Evolutionary conservation across 2,113 vertebrate genomes (phyloP).

Genomic region (Bungarus multicinctus): DNA sequence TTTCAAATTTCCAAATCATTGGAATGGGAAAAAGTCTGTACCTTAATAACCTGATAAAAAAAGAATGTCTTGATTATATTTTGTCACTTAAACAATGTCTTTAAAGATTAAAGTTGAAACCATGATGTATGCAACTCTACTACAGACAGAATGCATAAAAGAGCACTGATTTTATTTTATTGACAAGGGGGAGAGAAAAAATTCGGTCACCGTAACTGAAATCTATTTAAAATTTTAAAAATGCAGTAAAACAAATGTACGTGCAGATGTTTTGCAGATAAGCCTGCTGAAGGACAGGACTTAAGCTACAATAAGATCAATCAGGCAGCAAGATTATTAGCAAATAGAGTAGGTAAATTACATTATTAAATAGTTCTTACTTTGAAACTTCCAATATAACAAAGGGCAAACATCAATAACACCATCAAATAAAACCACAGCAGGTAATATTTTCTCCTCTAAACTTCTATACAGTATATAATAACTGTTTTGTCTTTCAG

Average conservation of each 20-base stretch:
- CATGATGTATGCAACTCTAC: neutral
- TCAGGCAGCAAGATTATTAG: conserved; percentile 78
- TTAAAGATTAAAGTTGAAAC: neutral
- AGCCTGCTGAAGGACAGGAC: conserved; percentile 80
- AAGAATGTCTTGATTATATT: neutral
- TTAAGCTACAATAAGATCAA: conserved; percentile 61
- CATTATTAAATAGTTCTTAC: conserved; percentile 75
- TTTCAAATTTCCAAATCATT: neutral
- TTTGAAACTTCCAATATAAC: conserved; percentile 79
- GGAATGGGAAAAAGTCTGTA: neutral
- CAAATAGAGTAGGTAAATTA: conserved; percentile 70
- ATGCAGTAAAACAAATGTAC: conserved; percentile 88
- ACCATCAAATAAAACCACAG: conserved; percentile 90
- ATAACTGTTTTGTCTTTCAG: conserved; percentile 83
- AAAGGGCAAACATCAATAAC: conserved; percentile 82
- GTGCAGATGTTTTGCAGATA: conserved; percentile 83
- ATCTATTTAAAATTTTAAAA: conserved; percentile 66
- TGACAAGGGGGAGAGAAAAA: conserved; percentile 85
- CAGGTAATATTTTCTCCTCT: conserved; percentile 85
- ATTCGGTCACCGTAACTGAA: conserved; percentile 90
- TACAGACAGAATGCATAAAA: conserved; percentile 59
- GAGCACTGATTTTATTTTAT: conserved; percentile 82
- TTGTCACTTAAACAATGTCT: neutral
- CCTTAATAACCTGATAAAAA: neutral
- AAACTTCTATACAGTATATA: conserved; percentile 84